Percentiles rank a stretch among this genome's conserved stretches.
These are phyloP conservation scores for Lasioglossum albipes DNA, from an alignment of 1,140 invertebrate genomes.

Conservation along the genomic window DNA sequence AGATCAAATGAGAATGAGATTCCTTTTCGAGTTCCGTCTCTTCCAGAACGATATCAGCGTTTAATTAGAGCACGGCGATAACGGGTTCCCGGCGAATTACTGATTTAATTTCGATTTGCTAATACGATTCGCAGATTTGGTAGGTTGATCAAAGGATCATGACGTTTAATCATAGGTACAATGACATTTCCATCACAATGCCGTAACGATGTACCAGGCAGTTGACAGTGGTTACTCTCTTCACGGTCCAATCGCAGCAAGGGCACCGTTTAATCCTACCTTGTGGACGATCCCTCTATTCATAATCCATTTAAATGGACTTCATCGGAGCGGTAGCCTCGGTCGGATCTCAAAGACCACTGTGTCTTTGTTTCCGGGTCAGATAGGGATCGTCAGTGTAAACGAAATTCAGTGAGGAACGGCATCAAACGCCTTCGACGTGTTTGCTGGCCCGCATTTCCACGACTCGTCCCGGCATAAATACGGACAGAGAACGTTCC, in stretches of 20 bases:
- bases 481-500: background rate
- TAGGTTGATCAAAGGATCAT: background rate
- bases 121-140: background rate
- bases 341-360: background rate
- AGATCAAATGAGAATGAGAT: too few relatives aligned
- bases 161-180: background rate
- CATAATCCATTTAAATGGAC: background rate
- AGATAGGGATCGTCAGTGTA: conserved; percentile 3
- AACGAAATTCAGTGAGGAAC: background rate
- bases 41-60: background rate
- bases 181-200: background rate
- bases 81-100: background rate
- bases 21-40: too few relatives aligned
- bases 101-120: conserved; percentile 2
- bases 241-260: background rate
- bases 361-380: background rate
- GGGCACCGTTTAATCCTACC: too few relatives aligned
- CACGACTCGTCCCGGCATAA: background rate
- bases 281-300: background rate
- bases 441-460: conserved; percentile 9
- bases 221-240: background rate
- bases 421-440: background rate
- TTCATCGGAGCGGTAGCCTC: background rate
- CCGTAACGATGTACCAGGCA: background rate
- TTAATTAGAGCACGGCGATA: background rate